phyloP scores from a whole-genome alignment of 2,888 invertebrate species.

The Xestobium rufovillosum region DNA sequence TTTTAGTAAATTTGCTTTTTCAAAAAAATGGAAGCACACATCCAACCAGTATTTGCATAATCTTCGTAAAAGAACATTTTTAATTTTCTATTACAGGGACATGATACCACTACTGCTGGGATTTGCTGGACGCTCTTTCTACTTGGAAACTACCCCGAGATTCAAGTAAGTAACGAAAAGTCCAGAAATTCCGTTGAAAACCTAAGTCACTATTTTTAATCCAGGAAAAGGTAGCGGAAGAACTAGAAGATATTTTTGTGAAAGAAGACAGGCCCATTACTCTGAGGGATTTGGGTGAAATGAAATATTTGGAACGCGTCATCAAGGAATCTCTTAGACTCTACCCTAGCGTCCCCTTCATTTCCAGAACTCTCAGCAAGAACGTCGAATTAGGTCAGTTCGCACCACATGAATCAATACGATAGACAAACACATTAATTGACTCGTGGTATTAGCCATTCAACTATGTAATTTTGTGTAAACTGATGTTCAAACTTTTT shows the following conservation, averaged over 20 bases:
- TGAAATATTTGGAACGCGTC: constrained; percentile 38
- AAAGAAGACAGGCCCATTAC: constrained; percentile 31
- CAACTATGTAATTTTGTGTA: no score
- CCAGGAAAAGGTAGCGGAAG: constrained; percentile 34
- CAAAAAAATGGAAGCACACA: no score
- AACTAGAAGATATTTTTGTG: constrained; percentile 34
- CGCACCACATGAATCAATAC: no score
- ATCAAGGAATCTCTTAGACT: constrained; percentile 37
- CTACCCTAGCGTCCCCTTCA: constrained; percentile 34
- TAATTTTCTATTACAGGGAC: constrained; percentile 35
- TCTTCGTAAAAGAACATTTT: no score
- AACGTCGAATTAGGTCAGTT: constrained; percentile 32
- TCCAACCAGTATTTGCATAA: no score
- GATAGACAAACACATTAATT: no score
- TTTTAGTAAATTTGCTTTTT: no score
- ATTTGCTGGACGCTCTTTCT: constrained; percentile 37
- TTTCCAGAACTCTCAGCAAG: constrained; percentile 30
- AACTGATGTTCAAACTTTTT: no score
- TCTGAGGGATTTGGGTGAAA: constrained; percentile 32
- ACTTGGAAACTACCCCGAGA: constrained; percentile 36
- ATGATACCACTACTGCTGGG: constrained; percentile 39
- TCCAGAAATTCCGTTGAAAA: no score
- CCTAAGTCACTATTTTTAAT: no score
- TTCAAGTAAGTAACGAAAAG: constrained; percentile 37
- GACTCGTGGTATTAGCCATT: no score